phyloP scores from a whole-genome alignment of 1,140 invertebrate species.

The Stegodyphus mimosarum region DNA sequence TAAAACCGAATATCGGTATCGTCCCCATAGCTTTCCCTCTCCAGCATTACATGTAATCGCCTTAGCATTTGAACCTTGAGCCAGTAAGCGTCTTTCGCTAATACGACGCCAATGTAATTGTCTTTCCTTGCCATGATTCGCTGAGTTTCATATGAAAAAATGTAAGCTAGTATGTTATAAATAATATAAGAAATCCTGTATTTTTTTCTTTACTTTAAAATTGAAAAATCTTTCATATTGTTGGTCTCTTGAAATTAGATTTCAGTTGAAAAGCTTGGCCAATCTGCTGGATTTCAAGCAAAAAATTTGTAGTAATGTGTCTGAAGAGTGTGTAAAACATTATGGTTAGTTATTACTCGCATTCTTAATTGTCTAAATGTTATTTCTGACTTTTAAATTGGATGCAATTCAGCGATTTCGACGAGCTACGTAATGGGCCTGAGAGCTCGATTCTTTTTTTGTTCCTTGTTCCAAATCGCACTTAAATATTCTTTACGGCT shows the following conservation, averaged over 20 bases:
- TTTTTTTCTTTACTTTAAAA: background rate
- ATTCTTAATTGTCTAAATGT: slow-evolving; percentile 34
- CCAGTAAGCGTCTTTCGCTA: slow-evolving; percentile 39
- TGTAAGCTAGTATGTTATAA: slow-evolving; percentile 35
- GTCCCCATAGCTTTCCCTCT: slow-evolving; percentile 44
- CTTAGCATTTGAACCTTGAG: slow-evolving; percentile 56
- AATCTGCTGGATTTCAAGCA: too few relatives aligned
- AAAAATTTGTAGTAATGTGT: too few relatives aligned
- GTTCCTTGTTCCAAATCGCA: background rate
- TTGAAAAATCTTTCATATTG: background rate
- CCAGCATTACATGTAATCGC: slow-evolving; percentile 51
- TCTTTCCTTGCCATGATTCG: slow-evolving; percentile 35
- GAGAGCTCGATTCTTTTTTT: slow-evolving; percentile 24
- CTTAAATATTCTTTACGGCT: slow-evolving; percentile 20
- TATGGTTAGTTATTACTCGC: slow-evolving; percentile 27
- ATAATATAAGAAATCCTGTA: slow-evolving; percentile 17
- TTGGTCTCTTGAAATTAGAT: too few relatives aligned
- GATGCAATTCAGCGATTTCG: slow-evolving; percentile 32
- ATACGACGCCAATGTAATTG: slow-evolving; percentile 49
- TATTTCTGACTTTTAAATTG: slow-evolving; percentile 44
- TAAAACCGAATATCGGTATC: slow-evolving; percentile 54
- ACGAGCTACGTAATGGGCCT: slow-evolving; percentile 37
- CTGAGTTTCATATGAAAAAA: slow-evolving; percentile 34
- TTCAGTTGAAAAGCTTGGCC: too few relatives aligned
- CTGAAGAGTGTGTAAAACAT: too few relatives aligned